Conservation (phyloP, 2,113 vertebrate species). For the Delphinus delphis region DNA sequence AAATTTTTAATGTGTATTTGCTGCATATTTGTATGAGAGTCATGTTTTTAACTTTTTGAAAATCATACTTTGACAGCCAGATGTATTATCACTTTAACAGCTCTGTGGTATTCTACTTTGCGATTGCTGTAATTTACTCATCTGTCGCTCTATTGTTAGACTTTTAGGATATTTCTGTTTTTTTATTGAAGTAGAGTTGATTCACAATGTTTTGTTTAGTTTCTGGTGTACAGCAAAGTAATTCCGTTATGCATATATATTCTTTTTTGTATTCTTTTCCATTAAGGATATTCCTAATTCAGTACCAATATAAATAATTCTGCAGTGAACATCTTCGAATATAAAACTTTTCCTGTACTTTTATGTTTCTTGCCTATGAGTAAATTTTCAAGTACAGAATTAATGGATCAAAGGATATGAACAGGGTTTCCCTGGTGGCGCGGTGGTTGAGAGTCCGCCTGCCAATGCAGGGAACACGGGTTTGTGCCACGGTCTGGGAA, state of each 20-base stretch:
- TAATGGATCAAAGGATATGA: background rate
- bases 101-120: background rate
- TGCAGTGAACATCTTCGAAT: background rate
- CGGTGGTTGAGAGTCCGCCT: too few species aligned
- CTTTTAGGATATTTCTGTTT: background rate
- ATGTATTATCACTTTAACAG: background rate
- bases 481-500: too few species aligned
- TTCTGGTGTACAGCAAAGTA: too few species aligned
- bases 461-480: too few species aligned
- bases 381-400: background rate
- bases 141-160: background rate
- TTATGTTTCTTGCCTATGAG: background rate
- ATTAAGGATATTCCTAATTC: background rate
- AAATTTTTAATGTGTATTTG: background rate
- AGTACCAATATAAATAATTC: background rate
- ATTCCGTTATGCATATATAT: too few species aligned
- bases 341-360: background rate
- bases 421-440: background rate
- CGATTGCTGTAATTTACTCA: background rate
- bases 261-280: too few species aligned
- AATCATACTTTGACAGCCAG: background rate
- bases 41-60: background rate
- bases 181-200: background rate
- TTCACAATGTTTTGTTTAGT: too few species aligned
- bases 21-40: background rate